Percentiles rank a stretch among this genome's conserved stretches.
Conservation (phyloP, 2,888 invertebrate genomes). For the Eurytoma californica region DNA sequence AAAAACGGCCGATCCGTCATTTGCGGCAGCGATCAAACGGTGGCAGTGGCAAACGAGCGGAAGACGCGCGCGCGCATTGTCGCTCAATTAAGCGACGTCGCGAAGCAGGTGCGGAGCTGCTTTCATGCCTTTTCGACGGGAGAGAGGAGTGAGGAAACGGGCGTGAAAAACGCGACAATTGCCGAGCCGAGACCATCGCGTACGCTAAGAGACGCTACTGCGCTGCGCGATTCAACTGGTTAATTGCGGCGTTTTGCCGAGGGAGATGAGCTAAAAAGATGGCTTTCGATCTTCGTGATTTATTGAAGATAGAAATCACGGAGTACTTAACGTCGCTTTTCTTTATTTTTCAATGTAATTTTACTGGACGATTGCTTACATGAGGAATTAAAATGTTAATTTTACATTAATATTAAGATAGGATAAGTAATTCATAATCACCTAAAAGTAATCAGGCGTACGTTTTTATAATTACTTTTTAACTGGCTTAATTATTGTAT, state of each 20-base stretch:
- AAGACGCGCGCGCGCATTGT: constrained; percentile 31
- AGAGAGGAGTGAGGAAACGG: constrained; percentile 58
- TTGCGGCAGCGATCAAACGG: background rate
- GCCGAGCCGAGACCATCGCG: constrained; percentile 24
- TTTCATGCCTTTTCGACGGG: background rate
- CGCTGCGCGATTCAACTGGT: constrained; percentile 25
- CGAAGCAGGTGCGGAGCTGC: constrained; percentile 4
- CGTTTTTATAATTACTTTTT: no score
- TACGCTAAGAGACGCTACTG: background rate
- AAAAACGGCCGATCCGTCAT: constrained; percentile 8
- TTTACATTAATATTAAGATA: no score
- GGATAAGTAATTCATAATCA: no score
- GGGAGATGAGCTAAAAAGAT: background rate
- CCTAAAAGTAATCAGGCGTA: no score
- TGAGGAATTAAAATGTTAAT: no score
- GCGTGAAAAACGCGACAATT: constrained; percentile 66
- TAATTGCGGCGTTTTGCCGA: constrained; percentile 16
- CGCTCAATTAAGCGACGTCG: constrained; percentile 60
- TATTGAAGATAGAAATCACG: no score
- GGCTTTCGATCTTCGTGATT: background rate
- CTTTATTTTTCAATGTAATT: no score
- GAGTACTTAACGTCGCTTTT: no score
- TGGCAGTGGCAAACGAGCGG: background rate
- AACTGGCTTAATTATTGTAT: no score
- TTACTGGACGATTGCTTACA: no score